Base-by-base conservation (phyloP, 1,140 invertebrate species). In the Pseudobourletiella spinata region DNA sequence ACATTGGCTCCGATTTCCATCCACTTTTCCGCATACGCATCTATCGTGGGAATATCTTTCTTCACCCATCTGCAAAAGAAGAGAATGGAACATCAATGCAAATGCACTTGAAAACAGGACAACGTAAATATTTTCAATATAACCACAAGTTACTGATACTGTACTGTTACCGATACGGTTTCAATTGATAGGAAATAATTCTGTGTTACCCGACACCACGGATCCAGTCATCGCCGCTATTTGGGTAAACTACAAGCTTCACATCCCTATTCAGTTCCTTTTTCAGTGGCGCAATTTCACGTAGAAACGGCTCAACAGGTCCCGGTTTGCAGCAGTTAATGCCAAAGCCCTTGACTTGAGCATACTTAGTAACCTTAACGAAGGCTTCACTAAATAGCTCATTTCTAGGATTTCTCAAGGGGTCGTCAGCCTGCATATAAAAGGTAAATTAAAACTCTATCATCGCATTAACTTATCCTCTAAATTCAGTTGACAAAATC, bases 251-350 rank as follows among this genome's bases (percentile, higher is more conserved):
- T 26, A 89, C 77, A 4, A 86, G 71, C 1, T 82, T 81, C 18
- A 85, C 59, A 24, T 58, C 3, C 16, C 28, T 32, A n/a, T 26
- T 29, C 46, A 32, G 24, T 11, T 35, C 72, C 42, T 71, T 69
- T 70, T 76, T 73, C 46, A 78, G 65, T 35, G 70, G 71, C 55
- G 78, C 76, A 30, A 84, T 74, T 35, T 74, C 74, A 54, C 74
- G 70, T 18, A 89, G 73, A 1, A 89, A 72, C 1, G 79, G 72
- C 0, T 73, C 72, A 2, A 87, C 79, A 69, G 76, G 71, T 25
- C 76, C 74, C 1, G 88, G 86, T 54, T 81, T 75, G 1, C 89
- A 79, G 74, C 93, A 96, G 74, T 96, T 96, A 0, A 91, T 82
- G 1, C 92, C 93, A 50, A 95, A 80, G 2, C 84, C 91, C 32